Evolutionary conservation across 2,888 invertebrate species (phyloP).

Genomic region (Vanessa cardui): DNA sequence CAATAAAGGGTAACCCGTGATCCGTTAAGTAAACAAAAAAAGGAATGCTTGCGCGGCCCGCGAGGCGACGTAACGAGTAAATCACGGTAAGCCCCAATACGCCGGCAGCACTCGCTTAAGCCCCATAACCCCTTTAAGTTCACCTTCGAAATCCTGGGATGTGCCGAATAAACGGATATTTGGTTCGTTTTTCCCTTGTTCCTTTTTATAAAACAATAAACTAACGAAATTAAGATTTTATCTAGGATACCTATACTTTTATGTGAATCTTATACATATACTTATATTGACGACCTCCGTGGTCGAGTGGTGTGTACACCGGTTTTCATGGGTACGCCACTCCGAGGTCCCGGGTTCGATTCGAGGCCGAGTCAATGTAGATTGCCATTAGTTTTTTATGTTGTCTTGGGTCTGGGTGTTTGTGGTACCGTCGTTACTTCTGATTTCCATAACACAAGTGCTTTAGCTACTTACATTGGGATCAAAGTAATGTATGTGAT

Average conservation of each 20-base stretch:
- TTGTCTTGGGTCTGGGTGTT: too few relatives aligned
- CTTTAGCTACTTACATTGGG: too few relatives aligned
- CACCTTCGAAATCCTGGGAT: slow-evolving; percentile 64
- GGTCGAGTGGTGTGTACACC: too few relatives aligned
- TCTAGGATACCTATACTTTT: not conserved
- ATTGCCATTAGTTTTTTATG: too few relatives aligned
- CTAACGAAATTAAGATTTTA: slow-evolving; percentile 4
- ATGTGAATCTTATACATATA: not conserved
- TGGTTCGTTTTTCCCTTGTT: slow-evolving; percentile 20
- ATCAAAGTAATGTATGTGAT: too few relatives aligned
- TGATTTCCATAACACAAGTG: too few relatives aligned
- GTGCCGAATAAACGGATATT: slow-evolving; percentile 38
- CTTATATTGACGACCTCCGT: too few relatives aligned
- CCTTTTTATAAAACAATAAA: slow-evolving; percentile 10
- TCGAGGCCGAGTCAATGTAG: too few relatives aligned
- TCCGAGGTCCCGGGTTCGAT: too few relatives aligned
- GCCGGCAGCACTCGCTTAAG: slow-evolving; percentile 43
- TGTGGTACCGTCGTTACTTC: too few relatives aligned
- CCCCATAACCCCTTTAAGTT: slow-evolving; percentile 43
- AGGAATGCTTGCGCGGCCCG: slow-evolving; percentile 57
- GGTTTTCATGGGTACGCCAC: too few relatives aligned
- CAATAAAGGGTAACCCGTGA: slow-evolving; percentile 76
- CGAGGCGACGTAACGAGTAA: slow-evolving; percentile 34
- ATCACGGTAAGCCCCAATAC: slow-evolving; percentile 38
- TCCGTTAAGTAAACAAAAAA: slow-evolving; percentile 82